Evolutionary conservation across 1,140 invertebrate species (phyloP).

Genomic region (Drosophila saltans): DNA sequence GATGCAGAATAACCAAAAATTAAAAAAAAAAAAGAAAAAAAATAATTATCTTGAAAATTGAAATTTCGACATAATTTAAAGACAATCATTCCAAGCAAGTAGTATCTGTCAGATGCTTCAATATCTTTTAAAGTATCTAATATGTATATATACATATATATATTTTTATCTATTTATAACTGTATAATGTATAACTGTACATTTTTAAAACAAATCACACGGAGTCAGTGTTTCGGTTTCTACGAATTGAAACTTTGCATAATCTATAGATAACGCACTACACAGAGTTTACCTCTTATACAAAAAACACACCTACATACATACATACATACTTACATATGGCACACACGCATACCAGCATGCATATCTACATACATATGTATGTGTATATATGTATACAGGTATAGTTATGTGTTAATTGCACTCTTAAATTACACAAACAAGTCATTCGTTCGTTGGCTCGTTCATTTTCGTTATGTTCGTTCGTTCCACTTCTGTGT

Average conservation of each 20-base stretch:
- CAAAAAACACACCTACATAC: no score
- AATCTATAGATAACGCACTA: slow-evolving; percentile 5
- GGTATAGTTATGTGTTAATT: slow-evolving; percentile 5
- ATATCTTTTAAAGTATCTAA: no score
- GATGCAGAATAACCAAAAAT: background rate
- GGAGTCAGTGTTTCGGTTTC: background rate
- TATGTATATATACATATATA: no score
- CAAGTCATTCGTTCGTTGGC: background rate
- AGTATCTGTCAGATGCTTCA: background rate
- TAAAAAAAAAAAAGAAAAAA: background rate
- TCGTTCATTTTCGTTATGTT: background rate
- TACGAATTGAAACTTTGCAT: background rate
- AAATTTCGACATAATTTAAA: no score
- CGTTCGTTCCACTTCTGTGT: background rate
- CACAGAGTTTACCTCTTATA: background rate
- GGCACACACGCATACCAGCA: background rate
- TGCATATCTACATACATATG: no score
- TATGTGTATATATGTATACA: background rate
- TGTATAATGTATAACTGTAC: no score
- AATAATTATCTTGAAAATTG: background rate
- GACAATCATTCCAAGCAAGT: background rate
- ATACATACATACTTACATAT: slow-evolving; percentile 20
- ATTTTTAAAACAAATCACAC: no score
- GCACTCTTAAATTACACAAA: slow-evolving; percentile 12
- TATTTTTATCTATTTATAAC: no score